Percentiles rank a stretch among this genome's conserved stretches.
These are phyloP conservation scores for Druceiella hillmani DNA, from an alignment of 2,888 invertebrate genomes.

Conservation along the genomic window DNA sequence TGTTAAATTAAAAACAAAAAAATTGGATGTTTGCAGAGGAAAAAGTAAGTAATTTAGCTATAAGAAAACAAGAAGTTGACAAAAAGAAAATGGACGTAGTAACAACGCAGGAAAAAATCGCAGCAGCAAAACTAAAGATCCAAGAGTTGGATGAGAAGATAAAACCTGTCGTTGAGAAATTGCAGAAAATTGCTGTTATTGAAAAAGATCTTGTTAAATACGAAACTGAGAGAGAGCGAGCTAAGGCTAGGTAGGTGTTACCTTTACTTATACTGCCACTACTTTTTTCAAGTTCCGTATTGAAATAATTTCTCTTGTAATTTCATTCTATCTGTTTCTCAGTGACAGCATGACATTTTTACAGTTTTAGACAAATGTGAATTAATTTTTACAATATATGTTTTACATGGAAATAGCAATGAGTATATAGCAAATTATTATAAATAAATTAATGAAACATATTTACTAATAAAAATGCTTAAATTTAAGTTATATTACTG, in stretches of 20 bases:
- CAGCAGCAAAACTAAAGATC: conserved; percentile 55
- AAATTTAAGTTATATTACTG: no score
- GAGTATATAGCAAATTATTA: no score
- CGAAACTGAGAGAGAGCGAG: conserved; percentile 50
- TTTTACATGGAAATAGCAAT: no score
- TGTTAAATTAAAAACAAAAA: no score
- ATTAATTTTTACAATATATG: no score
- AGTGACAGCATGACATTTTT: no score
- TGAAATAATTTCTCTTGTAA: conserved; percentile 7
- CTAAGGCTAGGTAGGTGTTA: conserved; percentile 52
- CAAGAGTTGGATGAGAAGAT: conserved; percentile 50
- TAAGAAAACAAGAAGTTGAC: conserved; percentile 57
- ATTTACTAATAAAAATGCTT: no score
- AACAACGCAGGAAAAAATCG: conserved; percentile 57
- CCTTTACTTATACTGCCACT: not conserved
- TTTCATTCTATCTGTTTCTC: no score
- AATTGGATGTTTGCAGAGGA: conserved; percentile 46
- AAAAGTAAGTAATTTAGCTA: conserved; percentile 46
- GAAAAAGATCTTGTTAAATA: conserved; percentile 50
- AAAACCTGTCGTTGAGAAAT: conserved; percentile 49
- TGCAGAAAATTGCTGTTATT: conserved; percentile 45
- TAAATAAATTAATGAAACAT: no score
- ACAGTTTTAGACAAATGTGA: no score
- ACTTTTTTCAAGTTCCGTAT: not conserved
- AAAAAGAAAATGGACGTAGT: conserved; percentile 51